Evolutionary conservation across 2,888 invertebrate species (phyloP).

Genomic region (Rhyacophila evoluta): DNA sequence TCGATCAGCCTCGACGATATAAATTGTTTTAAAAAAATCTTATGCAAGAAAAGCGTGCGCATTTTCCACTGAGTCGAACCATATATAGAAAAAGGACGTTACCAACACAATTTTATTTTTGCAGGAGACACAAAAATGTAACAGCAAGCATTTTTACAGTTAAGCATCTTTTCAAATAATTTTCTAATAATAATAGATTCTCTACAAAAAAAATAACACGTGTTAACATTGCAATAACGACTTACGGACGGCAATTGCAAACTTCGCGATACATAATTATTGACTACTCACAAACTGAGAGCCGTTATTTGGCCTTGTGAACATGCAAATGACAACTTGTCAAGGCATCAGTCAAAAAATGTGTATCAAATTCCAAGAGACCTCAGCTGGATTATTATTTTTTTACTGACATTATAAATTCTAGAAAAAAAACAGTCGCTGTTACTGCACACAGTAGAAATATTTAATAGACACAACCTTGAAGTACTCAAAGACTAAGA

Average conservation of each 20-base stretch:
- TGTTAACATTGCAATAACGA: background rate
- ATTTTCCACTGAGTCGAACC: no score
- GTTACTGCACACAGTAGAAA: background rate
- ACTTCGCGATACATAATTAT: background rate
- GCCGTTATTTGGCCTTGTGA: background rate
- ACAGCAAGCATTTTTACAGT: no score
- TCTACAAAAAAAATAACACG: background rate
- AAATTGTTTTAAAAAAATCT: no score
- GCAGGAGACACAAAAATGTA: no score
- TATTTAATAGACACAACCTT: no score
- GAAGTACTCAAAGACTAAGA: no score
- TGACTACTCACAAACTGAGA: background rate
- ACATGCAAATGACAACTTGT: conserved; percentile 16
- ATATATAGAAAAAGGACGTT: no score
- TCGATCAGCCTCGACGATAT: no score
- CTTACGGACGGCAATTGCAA: background rate
- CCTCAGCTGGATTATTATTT: background rate
- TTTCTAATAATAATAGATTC: background rate
- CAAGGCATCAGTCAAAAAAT: conserved; percentile 19
- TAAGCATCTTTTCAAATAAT: background rate
- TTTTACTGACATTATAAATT: background rate
- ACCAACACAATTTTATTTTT: no score
- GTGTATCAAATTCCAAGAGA: background rate
- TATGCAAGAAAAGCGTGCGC: no score
- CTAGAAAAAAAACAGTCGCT: background rate